Conservation (phyloP, 1,140 invertebrate species). For the Bombus confusus region DNA sequence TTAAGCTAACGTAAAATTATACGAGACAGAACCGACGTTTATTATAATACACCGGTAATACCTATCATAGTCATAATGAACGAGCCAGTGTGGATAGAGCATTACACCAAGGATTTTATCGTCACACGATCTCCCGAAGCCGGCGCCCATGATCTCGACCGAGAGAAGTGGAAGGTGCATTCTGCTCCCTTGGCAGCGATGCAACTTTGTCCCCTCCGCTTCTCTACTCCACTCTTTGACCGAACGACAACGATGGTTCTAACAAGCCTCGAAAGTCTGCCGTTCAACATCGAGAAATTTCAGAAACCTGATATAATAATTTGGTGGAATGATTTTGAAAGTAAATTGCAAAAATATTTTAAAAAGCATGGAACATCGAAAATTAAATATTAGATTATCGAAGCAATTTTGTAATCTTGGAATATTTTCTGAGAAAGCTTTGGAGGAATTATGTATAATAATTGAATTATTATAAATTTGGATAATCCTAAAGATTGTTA, state of each 20-base stretch:
- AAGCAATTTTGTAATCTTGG: no score
- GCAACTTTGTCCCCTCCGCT: constrained; percentile 25
- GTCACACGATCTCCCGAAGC: constrained; percentile 19
- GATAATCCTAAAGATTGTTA: no score
- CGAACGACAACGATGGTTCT: background rate
- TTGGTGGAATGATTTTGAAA: no score
- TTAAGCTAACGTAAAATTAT: background rate
- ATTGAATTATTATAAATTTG: no score
- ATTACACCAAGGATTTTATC: constrained; percentile 16
- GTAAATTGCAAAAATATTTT: no score
- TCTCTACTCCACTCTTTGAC: background rate
- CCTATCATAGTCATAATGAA: background rate
- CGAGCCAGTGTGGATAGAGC: background rate
- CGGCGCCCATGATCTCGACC: constrained; percentile 35
- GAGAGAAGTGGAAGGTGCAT: constrained; percentile 53
- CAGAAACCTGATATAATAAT: background rate
- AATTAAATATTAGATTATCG: no score
- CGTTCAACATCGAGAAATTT: background rate
- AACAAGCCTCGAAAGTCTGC: background rate
- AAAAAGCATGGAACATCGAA: no score
- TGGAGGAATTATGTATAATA: no score
- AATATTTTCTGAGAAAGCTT: no score
- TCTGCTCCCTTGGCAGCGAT: constrained; percentile 54
- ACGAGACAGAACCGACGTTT: background rate
- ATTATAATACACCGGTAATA: constrained; percentile 16